Evolutionary conservation across 2,797 vertebrate genomes (phyloP), one percentile per base, ranked within the genome.

Genomic region (Myotis findleyi): DNA sequence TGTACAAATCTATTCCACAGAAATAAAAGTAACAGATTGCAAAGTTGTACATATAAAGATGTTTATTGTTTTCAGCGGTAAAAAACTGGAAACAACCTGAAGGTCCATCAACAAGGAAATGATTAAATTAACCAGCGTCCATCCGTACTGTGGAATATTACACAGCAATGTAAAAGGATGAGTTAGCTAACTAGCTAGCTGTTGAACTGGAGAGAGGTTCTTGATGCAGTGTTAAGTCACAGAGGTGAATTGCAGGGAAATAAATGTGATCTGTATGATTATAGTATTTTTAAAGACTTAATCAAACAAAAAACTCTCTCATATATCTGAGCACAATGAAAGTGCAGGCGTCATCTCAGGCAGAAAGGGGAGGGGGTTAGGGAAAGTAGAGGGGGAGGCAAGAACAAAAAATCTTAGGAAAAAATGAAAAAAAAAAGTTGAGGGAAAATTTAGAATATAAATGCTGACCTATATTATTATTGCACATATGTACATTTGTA

Each of bases 1-100:
- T 4, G 7, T 75, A 20, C 20, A 17, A 77, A 47, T 73, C 17
- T 68, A 18, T 72, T 69, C 64, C 87, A 55, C n/a, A 76, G 87
- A 93, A 96, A 80, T 71, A 68, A 93, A 96, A 94, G n/a, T 38
- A 88, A 51, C 41, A 79, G 17, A 64, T 17, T 14, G 11, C 10
- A 30, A 18, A 44, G 25, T 44, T 73, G 11, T 85, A 38, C 30
- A 8, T 55, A 73, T 21, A 89, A 69, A 21, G 53, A 18, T 33
- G 47, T 96, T 96, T 96, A 96, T 95, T 96, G 81, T 93, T 90
- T 92, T 53, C 68, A 90, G 68, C 36, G 27, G 71, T 13, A 30
- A 75, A 51, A 87, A 85, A n/a, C 13, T 23, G 25, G 44, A 57
- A 84, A 73, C 4, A 69, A n/a, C 8, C 53, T 47, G 72, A 95